These are phyloP conservation scores for Pelagia noctiluca DNA, from an alignment of 30 jellyfish, hydroid and myxozoan species.

Conservation along the genomic window DNA sequence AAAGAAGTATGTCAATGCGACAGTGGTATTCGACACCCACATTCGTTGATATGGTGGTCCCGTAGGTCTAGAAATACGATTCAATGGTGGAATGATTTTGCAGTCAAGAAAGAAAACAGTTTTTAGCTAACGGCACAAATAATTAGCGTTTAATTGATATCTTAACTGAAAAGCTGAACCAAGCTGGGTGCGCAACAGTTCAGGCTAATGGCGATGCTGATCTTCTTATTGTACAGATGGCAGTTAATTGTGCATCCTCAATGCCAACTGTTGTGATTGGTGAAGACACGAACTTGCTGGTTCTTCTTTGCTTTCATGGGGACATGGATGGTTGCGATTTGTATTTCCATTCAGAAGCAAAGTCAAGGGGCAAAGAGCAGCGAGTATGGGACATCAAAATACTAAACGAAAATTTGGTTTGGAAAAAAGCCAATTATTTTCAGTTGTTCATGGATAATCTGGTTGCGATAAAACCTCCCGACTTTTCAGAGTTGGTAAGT, in stretches of 20 bases:
- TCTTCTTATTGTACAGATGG: slow-evolving; percentile 14
- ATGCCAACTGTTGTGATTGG: slow-evolving; percentile 12
- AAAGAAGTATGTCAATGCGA: slow-evolving; percentile 5
- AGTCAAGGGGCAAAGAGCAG: slow-evolving; percentile 1
- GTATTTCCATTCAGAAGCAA: slow-evolving; percentile 20
- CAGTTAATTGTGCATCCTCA: slow-evolving; percentile 5
- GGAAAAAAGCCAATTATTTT: slow-evolving; percentile 9
- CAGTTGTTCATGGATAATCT: slow-evolving; percentile 41
- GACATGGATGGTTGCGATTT: slow-evolving; percentile 32
- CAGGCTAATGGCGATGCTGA: slow-evolving; percentile 37
- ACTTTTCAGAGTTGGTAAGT: slow-evolving; percentile 46
- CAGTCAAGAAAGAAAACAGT: not conserved
- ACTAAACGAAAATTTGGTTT: slow-evolving; percentile 22
- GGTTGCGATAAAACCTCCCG: slow-evolving; percentile 65
- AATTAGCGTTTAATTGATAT: not conserved
- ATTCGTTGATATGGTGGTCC: not conserved
- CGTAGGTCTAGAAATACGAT: not conserved
- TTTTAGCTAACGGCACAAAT: slow-evolving; percentile 14
- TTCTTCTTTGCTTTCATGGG: slow-evolving; percentile 56
- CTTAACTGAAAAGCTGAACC: not conserved
- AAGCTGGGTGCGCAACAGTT: slow-evolving; percentile 5
- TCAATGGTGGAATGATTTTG: slow-evolving; percentile 19
- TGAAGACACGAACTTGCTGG: slow-evolving; percentile 59
- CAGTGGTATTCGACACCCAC: slow-evolving; percentile 25
- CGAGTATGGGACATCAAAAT: slow-evolving; percentile 55